phyloP scores from a whole-genome alignment of 2,113 vertebrate genomes.

The Apus apus region DNA sequence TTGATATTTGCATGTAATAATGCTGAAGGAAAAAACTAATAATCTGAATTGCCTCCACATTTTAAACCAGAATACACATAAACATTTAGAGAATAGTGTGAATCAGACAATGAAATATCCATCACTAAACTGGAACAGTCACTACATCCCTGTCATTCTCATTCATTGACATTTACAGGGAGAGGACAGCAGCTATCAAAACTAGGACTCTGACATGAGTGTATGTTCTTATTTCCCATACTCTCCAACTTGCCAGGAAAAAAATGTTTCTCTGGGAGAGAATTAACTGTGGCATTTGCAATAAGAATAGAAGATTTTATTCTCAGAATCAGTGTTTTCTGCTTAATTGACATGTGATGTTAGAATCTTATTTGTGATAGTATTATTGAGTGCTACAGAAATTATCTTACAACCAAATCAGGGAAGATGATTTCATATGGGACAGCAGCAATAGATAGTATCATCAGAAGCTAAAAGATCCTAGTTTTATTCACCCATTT shows the following conservation, averaged over 20 bases:
- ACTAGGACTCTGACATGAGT: background rate
- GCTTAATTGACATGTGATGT: background rate
- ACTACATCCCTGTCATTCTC: background rate
- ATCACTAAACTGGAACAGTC: background rate
- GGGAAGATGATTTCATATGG: background rate
- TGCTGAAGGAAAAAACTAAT: background rate
- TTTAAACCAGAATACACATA: background rate
- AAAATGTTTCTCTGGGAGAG: background rate
- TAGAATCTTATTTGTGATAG: background rate
- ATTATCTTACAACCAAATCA: background rate
- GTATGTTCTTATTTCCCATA: background rate
- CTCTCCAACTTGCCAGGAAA: background rate
- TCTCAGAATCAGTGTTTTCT: background rate
- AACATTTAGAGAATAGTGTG: background rate
- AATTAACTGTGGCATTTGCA: background rate
- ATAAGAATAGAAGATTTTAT: background rate
- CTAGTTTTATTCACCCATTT: background rate
- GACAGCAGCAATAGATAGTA: background rate
- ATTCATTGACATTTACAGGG: background rate
- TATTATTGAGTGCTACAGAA: background rate
- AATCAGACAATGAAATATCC: background rate
- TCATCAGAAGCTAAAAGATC: background rate
- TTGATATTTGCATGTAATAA: background rate
- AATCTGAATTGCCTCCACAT: background rate
- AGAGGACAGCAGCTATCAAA: background rate